Conservation (phyloP, 2,797 vertebrate species). For the Schizothorax lantsangensis region DNA sequence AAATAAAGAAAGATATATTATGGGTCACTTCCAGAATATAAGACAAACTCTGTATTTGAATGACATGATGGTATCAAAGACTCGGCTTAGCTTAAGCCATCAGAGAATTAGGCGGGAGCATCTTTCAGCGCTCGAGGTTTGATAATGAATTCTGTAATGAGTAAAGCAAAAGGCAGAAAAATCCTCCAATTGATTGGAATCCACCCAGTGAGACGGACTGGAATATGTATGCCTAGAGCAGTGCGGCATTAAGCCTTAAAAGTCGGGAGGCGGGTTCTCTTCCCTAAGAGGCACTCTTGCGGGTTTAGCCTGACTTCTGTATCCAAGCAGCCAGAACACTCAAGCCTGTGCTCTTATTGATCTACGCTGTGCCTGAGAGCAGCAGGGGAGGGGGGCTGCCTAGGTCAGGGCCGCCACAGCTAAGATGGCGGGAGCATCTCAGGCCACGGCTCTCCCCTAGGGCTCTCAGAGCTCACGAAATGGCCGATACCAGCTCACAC, state of each 20-base stretch:
- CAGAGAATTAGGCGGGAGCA: constrained; percentile 24
- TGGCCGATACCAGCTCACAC: constrained; percentile 71
- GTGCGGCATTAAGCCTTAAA: constrained; percentile 50
- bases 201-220: constrained; percentile 34
- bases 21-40: constrained; percentile 49
- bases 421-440: constrained; percentile 81
- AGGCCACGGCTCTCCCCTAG: constrained; percentile 77
- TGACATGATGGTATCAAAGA: constrained; percentile 44
- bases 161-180: constrained; percentile 55
- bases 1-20: constrained; percentile 51
- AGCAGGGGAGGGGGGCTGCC: constrained; percentile 52
- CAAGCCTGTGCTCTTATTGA: constrained; percentile 80
- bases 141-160: constrained; percentile 47
- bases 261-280: constrained; percentile 51
- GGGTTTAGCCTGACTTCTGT: constrained; percentile 62
- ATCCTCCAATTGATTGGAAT: constrained; percentile 40
- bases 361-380: constrained; percentile 60
- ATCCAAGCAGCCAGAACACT: constrained; percentile 78
- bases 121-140: constrained; percentile 26
- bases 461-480: constrained; percentile 66
- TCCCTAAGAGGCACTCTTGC: constrained; percentile 45
- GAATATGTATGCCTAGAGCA: constrained; percentile 45
- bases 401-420: constrained; percentile 78
- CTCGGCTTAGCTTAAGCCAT: constrained; percentile 42
- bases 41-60: constrained; percentile 42